Evolutionary conservation across 2,888 invertebrate species (phyloP).

Genomic region (Merodon equestris): DNA sequence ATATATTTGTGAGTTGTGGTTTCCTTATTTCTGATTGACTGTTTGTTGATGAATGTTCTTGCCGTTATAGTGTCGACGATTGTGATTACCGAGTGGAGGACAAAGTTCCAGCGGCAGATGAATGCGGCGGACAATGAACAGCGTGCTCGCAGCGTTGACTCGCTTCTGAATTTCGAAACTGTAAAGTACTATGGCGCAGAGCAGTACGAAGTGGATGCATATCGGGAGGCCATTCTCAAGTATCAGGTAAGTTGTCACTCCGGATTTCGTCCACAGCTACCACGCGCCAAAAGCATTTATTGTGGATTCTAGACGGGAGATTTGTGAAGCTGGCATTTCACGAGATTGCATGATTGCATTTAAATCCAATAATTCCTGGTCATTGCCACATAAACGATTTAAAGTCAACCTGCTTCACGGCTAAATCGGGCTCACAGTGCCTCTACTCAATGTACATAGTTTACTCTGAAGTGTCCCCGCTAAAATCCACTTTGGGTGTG

Average conservation of each 20-base stretch:
- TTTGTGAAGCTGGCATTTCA: too few relatives aligned
- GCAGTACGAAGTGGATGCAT: constrained; percentile 92
- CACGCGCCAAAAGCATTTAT: too few relatives aligned
- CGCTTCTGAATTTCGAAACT: constrained; percentile 97
- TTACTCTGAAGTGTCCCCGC: too few relatives aligned
- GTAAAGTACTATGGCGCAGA: constrained; percentile 99
- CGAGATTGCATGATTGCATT: too few relatives aligned
- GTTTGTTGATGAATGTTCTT: constrained; percentile 15
- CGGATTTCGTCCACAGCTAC: too few relatives aligned
- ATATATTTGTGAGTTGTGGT: constrained; percentile 88
- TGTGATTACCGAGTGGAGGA: constrained; percentile 97
- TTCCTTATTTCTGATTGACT: not conserved
- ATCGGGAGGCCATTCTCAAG: constrained; percentile 89
- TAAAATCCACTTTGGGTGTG: too few relatives aligned
- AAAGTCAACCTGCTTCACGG: too few relatives aligned
- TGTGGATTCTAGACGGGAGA: too few relatives aligned
- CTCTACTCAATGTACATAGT: too few relatives aligned
- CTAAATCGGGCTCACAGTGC: too few relatives aligned
- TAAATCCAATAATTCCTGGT: too few relatives aligned
- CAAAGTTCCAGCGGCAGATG: constrained; percentile 95
- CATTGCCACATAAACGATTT: too few relatives aligned
- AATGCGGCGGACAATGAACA: constrained; percentile 96
- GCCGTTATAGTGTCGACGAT: constrained; percentile 86
- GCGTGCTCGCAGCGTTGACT: constrained; percentile 95
- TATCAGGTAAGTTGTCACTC: constrained; percentile 84